Evolutionary conservation across 1,140 invertebrate genomes (phyloP), one percentile per base, ranked within the genome.

Genomic region (Calliopsis andreniformis): DNA sequence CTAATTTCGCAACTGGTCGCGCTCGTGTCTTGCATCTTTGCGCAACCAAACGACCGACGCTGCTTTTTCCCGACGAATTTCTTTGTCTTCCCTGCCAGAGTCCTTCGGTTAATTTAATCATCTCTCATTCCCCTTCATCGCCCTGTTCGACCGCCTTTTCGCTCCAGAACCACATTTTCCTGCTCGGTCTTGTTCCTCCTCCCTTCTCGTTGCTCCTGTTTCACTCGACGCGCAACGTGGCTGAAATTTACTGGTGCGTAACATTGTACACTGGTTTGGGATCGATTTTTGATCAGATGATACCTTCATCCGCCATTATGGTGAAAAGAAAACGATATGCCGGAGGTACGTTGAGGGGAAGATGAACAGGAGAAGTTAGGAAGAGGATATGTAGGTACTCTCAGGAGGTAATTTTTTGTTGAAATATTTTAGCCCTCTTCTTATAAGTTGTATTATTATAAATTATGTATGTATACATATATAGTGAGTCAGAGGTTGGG

Each of bases 231-330:
- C 2, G 6, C 20, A 53, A 28, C 56, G 53, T 25, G 72, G 69
- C 68, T 62, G 35, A 78, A 86, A 86, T 86, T 86, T 35, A 81
- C 83, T 85, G 83, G 76, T 76, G 75, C 83, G 80, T 85, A 78
- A 71, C 73, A 6, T n/a, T n/a, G 4, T n/a, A 3, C 5, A n/a
- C n/a, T n/a, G n/a, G n/a, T n/a, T n/a, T n/a, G n/a, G n/a, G n/a
- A n/a, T n/a, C n/a, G n/a, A n/a, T n/a, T n/a, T n/a, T n/a, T n/a
- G n/a, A n/a, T n/a, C n/a, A n/a, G n/a, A n/a, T 2, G 45, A 1
- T 6, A n/a, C n/a, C 45, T 2, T 18, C 4, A 3, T 39, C 4
- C 35, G 35, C 35, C 35, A 39, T 39, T 10, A 10, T 10, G 35
- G 23, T 20, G 58, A 68, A 76, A 76, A 55, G 53, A 82, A 73